These are phyloP conservation scores for Mactromeris polynyma DNA, from an alignment of 2,888 invertebrate genomes.

Conservation along the genomic window DNA sequence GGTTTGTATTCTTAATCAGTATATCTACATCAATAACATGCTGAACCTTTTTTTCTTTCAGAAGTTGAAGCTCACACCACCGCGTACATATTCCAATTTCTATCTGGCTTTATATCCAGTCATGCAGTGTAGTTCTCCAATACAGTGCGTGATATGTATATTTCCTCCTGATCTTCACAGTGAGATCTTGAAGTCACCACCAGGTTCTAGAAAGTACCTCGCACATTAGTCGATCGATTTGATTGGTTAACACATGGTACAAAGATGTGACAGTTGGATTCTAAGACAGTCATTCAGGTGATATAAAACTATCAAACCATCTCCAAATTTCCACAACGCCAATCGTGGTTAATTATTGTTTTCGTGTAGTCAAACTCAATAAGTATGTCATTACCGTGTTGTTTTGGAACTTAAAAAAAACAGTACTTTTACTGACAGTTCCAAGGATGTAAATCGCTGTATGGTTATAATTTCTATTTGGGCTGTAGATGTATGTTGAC, in stretches of 20 bases:
- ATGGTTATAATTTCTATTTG: no score
- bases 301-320: no score
- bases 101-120: neutral
- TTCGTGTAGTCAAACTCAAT: no score
- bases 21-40: neutral
- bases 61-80: neutral
- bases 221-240: neutral
- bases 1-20: no score
- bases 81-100: constrained; percentile 1
- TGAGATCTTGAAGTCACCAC: neutral
- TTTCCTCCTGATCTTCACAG: neutral
- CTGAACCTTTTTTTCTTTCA: neutral
- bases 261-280: neutral
- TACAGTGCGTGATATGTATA: neutral
- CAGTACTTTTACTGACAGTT: no score
- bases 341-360: no score
- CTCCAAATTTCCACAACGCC: no score
- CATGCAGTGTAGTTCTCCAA: neutral
- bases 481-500: no score
- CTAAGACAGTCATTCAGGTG: neutral
- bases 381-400: no score
- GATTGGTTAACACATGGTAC: neutral
- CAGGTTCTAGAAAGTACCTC: neutral
- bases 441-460: no score
- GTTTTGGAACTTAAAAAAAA: no score